Evolutionary conservation across 2,113 vertebrate genomes (phyloP).

Genomic region (Rhea americana): DNA sequence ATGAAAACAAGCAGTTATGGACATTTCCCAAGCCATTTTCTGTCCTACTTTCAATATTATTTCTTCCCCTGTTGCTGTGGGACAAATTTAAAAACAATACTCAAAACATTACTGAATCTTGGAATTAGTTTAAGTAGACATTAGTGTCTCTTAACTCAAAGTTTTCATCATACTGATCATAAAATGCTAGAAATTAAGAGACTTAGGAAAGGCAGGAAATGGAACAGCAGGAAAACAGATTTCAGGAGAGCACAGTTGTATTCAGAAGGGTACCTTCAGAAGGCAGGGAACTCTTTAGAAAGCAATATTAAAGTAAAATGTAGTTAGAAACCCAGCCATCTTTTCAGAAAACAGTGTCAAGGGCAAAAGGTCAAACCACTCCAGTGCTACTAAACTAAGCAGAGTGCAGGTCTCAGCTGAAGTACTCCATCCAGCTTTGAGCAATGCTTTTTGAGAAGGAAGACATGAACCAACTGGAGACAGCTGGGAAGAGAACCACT

Average conservation of each 20-base stretch:
- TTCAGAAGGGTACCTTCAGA: background rate
- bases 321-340: background rate
- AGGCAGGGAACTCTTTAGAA: background rate
- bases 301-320: background rate
- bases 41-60: background rate
- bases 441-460: background rate
- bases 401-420: background rate
- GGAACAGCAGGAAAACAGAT: background rate
- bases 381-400: background rate
- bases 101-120: background rate
- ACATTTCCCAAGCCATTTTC: background rate
- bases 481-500: background rate
- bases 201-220: background rate
- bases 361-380: background rate
- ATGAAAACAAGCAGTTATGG: background rate
- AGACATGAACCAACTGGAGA: background rate
- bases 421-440: background rate
- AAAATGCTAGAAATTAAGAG: background rate
- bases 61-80: background rate
- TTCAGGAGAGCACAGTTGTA: background rate
- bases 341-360: background rate
- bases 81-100: background rate
- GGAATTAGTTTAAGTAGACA: background rate
- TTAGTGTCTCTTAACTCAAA: background rate
- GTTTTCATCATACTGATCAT: background rate